These are phyloP conservation scores for Dendrolimus houi DNA, from an alignment of 2,888 invertebrate genomes.

Conservation along the genomic window DNA sequence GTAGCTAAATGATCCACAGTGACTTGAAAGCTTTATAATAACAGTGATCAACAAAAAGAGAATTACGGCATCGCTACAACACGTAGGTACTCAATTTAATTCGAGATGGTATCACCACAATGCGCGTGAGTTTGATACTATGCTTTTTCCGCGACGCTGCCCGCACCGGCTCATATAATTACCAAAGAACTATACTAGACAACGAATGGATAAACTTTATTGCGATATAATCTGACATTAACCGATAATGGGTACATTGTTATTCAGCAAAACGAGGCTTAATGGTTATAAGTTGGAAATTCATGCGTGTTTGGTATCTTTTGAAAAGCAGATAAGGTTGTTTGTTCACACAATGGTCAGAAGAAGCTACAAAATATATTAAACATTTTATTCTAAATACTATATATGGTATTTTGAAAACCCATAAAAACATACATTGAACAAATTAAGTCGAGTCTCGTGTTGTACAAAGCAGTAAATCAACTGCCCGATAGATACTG, in stretches of 20 bases:
- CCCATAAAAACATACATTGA: no score
- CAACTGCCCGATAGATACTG: no score
- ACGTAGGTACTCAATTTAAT: neutral
- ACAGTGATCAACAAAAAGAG: neutral
- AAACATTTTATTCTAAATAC: no score
- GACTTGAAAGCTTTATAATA: neutral
- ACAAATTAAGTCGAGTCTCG: no score
- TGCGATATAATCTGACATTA: slow-evolving; percentile 30
- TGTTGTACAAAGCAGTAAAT: no score
- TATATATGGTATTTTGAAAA: no score
- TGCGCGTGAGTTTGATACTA: slow-evolving; percentile 32
- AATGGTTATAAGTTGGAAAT: slow-evolving; percentile 24
- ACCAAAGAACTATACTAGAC: slow-evolving; percentile 19
- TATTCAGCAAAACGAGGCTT: slow-evolving; percentile 26
- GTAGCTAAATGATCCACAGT: neutral
- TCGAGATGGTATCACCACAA: neutral
- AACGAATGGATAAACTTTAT: slow-evolving; percentile 16
- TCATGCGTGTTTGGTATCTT: slow-evolving; percentile 1
- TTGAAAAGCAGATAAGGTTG: neutral
- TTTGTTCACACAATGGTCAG: neutral
- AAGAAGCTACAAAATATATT: no score
- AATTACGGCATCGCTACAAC: neutral
- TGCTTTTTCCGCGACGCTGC: slow-evolving; percentile 45
- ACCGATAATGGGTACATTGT: slow-evolving; percentile 27
- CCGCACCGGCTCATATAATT: slow-evolving; percentile 33